A percentile compares a stretch with the other conserved stretches of the same genome.
Evolutionary conservation across 1,140 invertebrate genomes (phyloP).

Genomic region (Drosophila mauritiana): DNA sequence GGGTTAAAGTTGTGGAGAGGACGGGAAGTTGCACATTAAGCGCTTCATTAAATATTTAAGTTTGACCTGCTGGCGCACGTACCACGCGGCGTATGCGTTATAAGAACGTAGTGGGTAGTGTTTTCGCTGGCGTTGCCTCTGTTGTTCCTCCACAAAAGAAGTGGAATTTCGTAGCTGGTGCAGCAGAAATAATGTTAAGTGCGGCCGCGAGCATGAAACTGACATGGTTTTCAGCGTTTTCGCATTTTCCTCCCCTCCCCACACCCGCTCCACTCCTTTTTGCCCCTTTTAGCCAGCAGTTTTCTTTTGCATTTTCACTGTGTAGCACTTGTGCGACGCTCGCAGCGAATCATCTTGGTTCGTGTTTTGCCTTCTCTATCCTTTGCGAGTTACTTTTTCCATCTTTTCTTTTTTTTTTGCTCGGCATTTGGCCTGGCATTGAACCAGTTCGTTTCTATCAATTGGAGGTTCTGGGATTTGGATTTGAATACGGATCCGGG

Average conservation of each 20-base stretch:
- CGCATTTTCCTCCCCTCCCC: conserved; percentile 16
- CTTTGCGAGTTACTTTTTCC: background rate
- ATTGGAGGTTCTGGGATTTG: conserved; percentile 29
- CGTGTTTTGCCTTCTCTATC: conserved; percentile 10
- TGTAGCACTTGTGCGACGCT: conserved; percentile 44
- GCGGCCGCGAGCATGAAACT: conserved; percentile 78
- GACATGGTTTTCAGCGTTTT: conserved; percentile 74
- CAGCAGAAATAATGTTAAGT: conserved; percentile 83
- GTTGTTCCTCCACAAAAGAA: conserved; percentile 60
- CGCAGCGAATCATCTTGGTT: conserved; percentile 38
- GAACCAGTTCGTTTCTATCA: conserved; percentile 40
- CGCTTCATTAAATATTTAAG: conserved; percentile 83
- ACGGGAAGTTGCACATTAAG: conserved; percentile 64
- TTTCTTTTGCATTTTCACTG: conserved; percentile 42
- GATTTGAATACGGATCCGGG: background rate
- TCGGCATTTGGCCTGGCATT: conserved; percentile 34
- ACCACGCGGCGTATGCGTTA: conserved; percentile 67
- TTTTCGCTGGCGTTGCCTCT: conserved; percentile 26
- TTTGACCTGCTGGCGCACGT: conserved; percentile 57
- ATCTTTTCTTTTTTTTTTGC: conserved; percentile 16
- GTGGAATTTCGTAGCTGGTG: conserved; percentile 53
- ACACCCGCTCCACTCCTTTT: conserved; percentile 3
- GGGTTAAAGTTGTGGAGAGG: conserved; percentile 33
- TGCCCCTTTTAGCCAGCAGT: conserved; percentile 29
- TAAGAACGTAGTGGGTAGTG: conserved; percentile 27